phyloP scores from a whole-genome alignment of 2,888 invertebrate genomes.

The Cyclophora albipunctata region DNA sequence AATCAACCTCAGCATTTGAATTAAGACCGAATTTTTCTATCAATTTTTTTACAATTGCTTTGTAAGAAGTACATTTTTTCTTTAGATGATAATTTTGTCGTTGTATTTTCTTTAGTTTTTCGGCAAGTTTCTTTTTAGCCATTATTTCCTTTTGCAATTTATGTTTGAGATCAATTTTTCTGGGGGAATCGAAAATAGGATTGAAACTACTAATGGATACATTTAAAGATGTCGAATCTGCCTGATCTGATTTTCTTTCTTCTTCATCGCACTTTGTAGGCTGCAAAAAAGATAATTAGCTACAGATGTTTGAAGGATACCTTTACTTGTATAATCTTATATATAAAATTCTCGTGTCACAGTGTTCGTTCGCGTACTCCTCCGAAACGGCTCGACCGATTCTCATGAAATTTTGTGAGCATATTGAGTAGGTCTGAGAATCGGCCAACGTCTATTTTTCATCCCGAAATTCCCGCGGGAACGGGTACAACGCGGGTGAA shows the following conservation, averaged over 20 bases:
- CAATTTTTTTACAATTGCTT: not conserved
- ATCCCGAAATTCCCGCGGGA: too few relatives aligned
- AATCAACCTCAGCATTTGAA: not conserved
- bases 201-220: conserved; percentile 10
- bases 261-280: too few relatives aligned
- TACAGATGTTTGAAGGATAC: not conserved
- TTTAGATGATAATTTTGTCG: conserved; percentile 13
- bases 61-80: conserved; percentile 9
- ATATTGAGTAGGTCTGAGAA: too few relatives aligned
- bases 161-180: conserved; percentile 14
- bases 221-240: not conserved
- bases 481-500: too few relatives aligned
- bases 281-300: not conserved
- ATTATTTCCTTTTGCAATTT: conserved; percentile 8
- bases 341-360: too few relatives aligned
- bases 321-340: not conserved
- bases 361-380: too few relatives aligned
- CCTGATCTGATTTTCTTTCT: not conserved
- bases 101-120: conserved; percentile 12
- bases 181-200: conserved; percentile 19
- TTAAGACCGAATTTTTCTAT: not conserved
- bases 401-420: too few relatives aligned
- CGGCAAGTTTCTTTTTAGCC: conserved; percentile 11
- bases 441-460: too few relatives aligned
- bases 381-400: too few relatives aligned